Conservation (phyloP, 1,140 invertebrate species). For the Batillaria attramentaria region DNA sequence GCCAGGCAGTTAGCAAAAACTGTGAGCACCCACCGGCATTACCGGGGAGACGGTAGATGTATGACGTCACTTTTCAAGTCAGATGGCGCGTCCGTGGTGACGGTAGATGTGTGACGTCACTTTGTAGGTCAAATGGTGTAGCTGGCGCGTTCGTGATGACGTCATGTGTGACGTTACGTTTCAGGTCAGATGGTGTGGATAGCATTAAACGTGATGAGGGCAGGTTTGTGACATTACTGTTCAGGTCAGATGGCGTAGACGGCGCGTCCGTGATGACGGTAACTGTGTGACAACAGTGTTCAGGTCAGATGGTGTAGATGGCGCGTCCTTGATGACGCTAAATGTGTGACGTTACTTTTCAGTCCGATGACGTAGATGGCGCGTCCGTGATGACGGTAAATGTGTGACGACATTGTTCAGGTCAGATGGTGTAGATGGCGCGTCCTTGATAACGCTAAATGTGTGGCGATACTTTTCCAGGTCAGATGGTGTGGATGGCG, state of each 20-base stretch:
- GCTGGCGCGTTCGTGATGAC: background rate
- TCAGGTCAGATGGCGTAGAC: background rate
- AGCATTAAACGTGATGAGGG: background rate
- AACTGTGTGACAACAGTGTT: background rate
- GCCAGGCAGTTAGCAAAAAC: no score
- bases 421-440: background rate
- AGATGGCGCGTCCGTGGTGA: background rate
- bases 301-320: background rate
- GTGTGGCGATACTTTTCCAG: constrained; percentile 41
- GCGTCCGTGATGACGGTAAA: background rate
- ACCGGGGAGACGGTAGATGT: no score
- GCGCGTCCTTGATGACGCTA: background rate
- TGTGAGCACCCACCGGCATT: no score
- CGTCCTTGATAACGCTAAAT: background rate
- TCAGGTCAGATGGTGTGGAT: background rate
- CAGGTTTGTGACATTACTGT: background rate
- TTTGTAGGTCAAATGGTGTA: background rate
- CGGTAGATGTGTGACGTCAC: background rate
- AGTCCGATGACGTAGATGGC: background rate
- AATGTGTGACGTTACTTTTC: background rate
- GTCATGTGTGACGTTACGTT: background rate
- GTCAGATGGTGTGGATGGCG: constrained; percentile 71
- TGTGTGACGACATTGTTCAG: background rate
- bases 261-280: background rate
- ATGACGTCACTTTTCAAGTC: background rate